Evolutionary conservation across 2,888 invertebrate genomes (phyloP).

Genomic region (Sacculina carcini): DNA sequence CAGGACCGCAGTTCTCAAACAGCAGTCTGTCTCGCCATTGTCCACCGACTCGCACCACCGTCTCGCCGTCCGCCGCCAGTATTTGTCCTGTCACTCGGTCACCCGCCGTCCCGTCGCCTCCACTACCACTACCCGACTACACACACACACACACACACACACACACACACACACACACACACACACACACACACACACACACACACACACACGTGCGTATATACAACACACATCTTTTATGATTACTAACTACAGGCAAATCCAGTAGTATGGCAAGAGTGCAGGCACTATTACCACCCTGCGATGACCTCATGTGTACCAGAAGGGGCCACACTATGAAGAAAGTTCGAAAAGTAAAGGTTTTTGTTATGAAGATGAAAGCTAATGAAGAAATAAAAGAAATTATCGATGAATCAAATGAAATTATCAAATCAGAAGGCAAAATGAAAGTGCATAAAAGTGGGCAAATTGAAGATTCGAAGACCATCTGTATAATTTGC

Average conservation of each 20-base stretch:
- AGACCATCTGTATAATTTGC: neutral
- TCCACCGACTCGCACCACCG: conserved; percentile 21
- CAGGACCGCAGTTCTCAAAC: neutral
- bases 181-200: conserved; percentile 5
- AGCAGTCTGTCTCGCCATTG: no score
- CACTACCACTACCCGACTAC: neutral
- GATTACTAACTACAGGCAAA: no score
- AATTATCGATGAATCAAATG: no score
- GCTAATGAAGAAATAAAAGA: no score
- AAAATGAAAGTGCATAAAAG: no score
- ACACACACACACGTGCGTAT: neutral
- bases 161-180: conserved; percentile 4
- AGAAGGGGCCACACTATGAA: neutral
- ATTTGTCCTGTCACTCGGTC: conserved; percentile 24
- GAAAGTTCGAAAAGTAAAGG: neutral
- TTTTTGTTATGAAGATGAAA: no score
- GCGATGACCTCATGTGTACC: no score
- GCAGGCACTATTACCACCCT: no score
- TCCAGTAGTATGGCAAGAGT: no score
- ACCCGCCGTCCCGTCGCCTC: conserved; percentile 23
- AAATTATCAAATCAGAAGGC: no score
- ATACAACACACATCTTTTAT: neutral
- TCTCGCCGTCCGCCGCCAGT: conserved; percentile 18
- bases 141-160: conserved; percentile 3
- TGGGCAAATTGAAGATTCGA: no score